These are phyloP conservation scores for Drepana arcuata DNA, from an alignment of 1,140 invertebrate genomes.

Conservation along the genomic window DNA sequence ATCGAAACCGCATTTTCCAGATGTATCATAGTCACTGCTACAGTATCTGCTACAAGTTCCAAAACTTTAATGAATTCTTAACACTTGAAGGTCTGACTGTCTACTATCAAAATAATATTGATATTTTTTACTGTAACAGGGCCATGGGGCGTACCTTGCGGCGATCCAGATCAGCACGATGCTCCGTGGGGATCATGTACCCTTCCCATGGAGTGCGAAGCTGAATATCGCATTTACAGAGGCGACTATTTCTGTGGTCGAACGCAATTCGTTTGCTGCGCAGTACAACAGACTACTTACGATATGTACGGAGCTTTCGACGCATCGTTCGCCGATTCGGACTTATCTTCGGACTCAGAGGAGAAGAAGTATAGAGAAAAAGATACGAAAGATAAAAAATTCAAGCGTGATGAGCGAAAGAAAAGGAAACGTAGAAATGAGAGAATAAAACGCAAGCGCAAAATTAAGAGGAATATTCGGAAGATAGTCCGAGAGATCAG, in stretches of 20 bases:
- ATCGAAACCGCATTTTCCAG: not conserved
- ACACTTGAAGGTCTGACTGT: no score
- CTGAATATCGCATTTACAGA: slow-evolving; percentile 47
- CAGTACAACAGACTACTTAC: slow-evolving; percentile 34
- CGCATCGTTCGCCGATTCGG: slow-evolving; percentile 40
- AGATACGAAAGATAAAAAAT: slow-evolving; percentile 24
- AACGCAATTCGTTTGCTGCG: slow-evolving; percentile 47
- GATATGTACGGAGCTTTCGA: slow-evolving; percentile 51
- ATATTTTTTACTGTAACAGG: slow-evolving; percentile 29
- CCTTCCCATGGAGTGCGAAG: slow-evolving; percentile 45
- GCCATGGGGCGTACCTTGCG: slow-evolving; percentile 54
- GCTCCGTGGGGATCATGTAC: slow-evolving; percentile 53
- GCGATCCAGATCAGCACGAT: slow-evolving; percentile 55
- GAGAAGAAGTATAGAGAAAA: slow-evolving; percentile 26
- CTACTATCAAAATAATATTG: not conserved
- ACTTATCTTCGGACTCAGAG: slow-evolving; percentile 31
- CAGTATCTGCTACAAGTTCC: no score
- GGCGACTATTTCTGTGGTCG: slow-evolving; percentile 51
- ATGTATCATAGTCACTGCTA: not conserved
- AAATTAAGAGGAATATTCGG: slow-evolving; percentile 39
- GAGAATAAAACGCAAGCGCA: slow-evolving; percentile 33
- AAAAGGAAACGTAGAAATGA: slow-evolving; percentile 26
- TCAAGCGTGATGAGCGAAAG: slow-evolving; percentile 14
- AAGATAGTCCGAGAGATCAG: slow-evolving; percentile 44
- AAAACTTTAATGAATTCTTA: no score